Evolutionary conservation across 2,113 vertebrate species (phyloP).

Genomic region (Agelaius phoeniceus): DNA sequence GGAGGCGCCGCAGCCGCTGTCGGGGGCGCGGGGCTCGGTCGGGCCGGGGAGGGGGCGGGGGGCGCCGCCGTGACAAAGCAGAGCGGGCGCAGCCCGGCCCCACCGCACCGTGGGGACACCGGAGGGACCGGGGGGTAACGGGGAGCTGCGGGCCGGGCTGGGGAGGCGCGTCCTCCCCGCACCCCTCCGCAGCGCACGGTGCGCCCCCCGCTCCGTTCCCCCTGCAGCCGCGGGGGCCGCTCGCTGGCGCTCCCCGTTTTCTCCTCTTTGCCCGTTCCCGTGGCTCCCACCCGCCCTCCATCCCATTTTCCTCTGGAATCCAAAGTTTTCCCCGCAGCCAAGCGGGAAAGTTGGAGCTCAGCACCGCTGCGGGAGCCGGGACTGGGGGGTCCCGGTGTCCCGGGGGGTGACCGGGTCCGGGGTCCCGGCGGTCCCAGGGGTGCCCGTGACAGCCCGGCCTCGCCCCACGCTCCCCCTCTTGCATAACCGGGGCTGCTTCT

Average conservation of each 20-base stretch:
- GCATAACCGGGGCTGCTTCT: not conserved
- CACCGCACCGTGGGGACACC: not conserved
- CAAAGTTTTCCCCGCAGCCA: not conserved
- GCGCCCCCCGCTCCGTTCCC: not conserved
- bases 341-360: not conserved
- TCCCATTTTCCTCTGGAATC: not conserved
- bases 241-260: not conserved
- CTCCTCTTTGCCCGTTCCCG: not conserved
- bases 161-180: not conserved
- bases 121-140: not conserved
- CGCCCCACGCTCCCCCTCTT: not conserved
- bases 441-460: not conserved
- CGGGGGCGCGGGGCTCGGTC: no score
- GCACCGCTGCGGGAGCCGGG: not conserved
- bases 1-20: no score
- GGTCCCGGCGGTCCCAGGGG: not conserved
- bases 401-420: not conserved
- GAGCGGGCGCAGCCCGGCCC: not conserved
- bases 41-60: no score
- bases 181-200: not conserved
- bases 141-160: not conserved
- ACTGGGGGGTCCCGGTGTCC: not conserved
- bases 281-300: not conserved
- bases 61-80: not conserved
- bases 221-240: not conserved